Conservation (phyloP, 23 tunicate species). For the Halocynthia roretzi region DNA sequence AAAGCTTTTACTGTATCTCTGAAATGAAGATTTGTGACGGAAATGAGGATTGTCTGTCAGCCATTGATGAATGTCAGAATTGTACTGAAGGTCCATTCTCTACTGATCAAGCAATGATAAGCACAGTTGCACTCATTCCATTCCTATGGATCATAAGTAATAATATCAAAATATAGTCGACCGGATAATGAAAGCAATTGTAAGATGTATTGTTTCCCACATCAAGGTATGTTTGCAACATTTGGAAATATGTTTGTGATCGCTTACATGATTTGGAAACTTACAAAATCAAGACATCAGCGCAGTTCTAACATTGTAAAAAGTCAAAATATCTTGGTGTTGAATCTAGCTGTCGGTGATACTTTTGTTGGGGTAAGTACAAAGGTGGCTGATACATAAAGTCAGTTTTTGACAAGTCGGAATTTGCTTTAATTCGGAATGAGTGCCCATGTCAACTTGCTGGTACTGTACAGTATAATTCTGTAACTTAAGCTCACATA, state of each 20-base stretch:
- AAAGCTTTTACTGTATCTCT: no score
- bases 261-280: neutral
- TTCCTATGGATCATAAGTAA: constrained; percentile 18
- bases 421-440: no score
- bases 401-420: no score
- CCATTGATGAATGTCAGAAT: constrained; percentile 14
- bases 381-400: neutral
- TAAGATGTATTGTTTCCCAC: no score
- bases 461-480: no score
- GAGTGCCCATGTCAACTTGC: no score
- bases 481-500: no score
- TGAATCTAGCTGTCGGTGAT: constrained; percentile 15
- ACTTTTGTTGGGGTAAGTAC: constrained; percentile 11
- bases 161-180: neutral
- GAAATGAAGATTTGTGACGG: constrained; percentile 9
- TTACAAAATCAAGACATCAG: neutral
- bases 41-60: neutral
- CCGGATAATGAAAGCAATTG: no score
- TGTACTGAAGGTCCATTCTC: constrained; percentile 13
- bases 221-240: constrained; percentile 11
- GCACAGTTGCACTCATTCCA: neutral
- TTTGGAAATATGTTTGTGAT: constrained; percentile 11
- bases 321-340: constrained; percentile 7
- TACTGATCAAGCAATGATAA: constrained; percentile 8
- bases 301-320: neutral